Conservation (phyloP, 2,888 invertebrate genomes). For the Stictocephala bisonia region DNA sequence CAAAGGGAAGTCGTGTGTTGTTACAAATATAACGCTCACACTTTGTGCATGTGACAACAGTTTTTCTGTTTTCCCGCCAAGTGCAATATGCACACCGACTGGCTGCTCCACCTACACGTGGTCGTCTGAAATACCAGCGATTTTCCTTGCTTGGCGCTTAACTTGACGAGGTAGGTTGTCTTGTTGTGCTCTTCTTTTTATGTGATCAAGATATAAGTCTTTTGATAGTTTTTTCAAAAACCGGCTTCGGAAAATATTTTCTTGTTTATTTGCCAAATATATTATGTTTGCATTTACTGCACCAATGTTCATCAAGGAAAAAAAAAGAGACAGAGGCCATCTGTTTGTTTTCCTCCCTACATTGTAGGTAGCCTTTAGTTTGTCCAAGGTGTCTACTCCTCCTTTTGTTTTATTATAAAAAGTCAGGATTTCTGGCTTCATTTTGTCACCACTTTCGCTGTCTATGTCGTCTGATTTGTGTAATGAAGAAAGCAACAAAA, state of each 20-base stretch:
- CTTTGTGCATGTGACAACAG: not conserved
- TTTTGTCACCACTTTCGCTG: not conserved
- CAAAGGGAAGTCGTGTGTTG: not conserved
- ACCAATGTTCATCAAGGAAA: not conserved
- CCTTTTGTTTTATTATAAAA: not conserved
- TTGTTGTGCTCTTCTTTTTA: not conserved
- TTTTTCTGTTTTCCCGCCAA: no score
- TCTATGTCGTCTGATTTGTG: conserved; percentile 11
- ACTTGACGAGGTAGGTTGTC: not conserved
- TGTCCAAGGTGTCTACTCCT: no score
- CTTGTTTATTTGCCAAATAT: not conserved
- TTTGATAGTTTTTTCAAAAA: not conserved
- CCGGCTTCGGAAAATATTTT: not conserved
- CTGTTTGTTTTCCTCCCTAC: conserved; percentile 19
- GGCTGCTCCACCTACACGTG: not conserved
- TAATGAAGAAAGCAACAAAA: not conserved
- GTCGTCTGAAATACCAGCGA: not conserved
- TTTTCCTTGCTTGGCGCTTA: not conserved
- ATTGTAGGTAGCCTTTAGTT: no score
- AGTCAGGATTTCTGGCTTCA: conserved; percentile 22
- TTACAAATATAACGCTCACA: not conserved
- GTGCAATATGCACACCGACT: not conserved
- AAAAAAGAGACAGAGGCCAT: conserved; percentile 20
- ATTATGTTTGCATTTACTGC: no score
- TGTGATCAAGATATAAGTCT: not conserved